Evolutionary conservation across 2,113 vertebrate genomes (phyloP).

Genomic region (Acrocephalus kingi): DNA sequence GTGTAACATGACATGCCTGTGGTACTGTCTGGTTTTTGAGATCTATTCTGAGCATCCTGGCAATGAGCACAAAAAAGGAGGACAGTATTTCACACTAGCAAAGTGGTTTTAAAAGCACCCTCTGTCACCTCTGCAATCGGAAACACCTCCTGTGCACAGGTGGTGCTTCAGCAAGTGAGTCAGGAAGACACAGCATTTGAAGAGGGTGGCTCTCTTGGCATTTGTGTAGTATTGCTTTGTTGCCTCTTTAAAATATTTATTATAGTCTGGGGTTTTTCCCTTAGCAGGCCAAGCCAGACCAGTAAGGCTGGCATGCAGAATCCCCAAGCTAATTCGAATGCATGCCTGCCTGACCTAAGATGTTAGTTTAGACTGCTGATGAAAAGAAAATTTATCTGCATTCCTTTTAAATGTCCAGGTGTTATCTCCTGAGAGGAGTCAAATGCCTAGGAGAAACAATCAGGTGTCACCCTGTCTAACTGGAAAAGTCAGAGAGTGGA

Average conservation of each 20-base stretch:
- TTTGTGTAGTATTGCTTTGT: not conserved
- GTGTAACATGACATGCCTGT: not conserved
- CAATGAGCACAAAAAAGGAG: not conserved
- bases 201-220: not conserved
- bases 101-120: not conserved
- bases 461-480: not conserved
- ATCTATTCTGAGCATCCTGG: not conserved
- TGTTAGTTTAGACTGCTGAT: not conserved
- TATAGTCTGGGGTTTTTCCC: not conserved
- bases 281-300: not conserved
- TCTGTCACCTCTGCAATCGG: not conserved
- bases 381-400: not conserved
- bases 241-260: not conserved
- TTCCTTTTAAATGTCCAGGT: slow-evolving; percentile 2
- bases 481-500: not conserved
- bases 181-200: not conserved
- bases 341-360: not conserved
- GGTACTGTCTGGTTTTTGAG: not conserved
- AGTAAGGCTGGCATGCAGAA: not conserved
- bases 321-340: no score
- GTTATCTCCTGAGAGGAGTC: not conserved
- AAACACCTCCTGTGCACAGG: not conserved
- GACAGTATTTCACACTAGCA: not conserved
- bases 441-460: not conserved
- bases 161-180: not conserved